Base-by-base conservation (phyloP, 2,797 vertebrate species). In the Trichosurus vulpecula region DNA sequence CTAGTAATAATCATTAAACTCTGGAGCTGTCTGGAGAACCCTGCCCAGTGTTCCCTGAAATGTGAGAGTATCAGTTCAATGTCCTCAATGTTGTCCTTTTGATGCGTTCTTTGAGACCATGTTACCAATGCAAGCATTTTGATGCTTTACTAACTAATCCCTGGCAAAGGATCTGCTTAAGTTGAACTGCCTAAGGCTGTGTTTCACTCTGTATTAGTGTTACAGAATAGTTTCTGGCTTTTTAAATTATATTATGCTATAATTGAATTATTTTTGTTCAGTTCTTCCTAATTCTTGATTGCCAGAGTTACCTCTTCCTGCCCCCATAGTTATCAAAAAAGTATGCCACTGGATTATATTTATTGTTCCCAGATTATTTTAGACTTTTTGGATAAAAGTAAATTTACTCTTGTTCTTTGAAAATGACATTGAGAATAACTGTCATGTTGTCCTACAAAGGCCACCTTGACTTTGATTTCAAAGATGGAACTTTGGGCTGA, bases 271-370 rank as follows among this genome's bases (percentile, higher is more conserved):
- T 53, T 93, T 66, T 55, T 52, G 16, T 3, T 96, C n/a, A 87
- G 19, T 27, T 55, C 8, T 51, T 91, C 51, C 89, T 51, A 13
- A 31, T 90, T 90, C 52, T 90, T 30, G 31, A 0, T 94, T 96
- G 53, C 92, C 35, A 47, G 12, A 51, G 16, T n/a, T 89, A 92
- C 8, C 30, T 93, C 19, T 94, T 96, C 91, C 55, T 91, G 12
- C 35, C 47, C 3, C 57, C 3, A 5, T 87, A 31, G 1, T 93
- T 57, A 95, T 56, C 10, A 93, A 35, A 58, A n/a, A 47, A 92
- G 30, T 89, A 92, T 93, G 91, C 35, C 74, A 94, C 6, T 94
- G 25, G 95, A 56, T 30, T 51, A 95, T 57, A 90, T 31, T 52
- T 19, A 66, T 54, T 61, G 27, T 91, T 41, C 53, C 55, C 12